Percentiles rank a stretch among this genome's conserved stretches.
Evolutionary conservation across 2,113 vertebrate species (phyloP).

Genomic region (Silurus glanis): DNA sequence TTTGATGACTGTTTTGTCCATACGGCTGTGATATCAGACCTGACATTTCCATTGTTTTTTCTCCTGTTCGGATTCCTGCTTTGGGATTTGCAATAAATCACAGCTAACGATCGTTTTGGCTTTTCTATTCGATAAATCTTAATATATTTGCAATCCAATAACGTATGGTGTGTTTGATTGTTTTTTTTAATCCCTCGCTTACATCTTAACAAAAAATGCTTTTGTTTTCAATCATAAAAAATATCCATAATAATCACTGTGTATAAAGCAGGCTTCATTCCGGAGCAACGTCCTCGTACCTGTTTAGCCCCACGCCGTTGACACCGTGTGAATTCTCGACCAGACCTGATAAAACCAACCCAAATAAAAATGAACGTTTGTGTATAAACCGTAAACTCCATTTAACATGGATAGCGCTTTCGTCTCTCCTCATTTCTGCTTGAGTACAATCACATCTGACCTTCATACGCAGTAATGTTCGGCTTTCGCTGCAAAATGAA

Average conservation of each 20-base stretch:
- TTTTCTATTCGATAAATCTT: not conserved
- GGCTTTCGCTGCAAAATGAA: constrained; percentile 12
- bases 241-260: not conserved
- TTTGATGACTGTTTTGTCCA: not conserved
- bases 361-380: not conserved
- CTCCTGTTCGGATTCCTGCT: not conserved
- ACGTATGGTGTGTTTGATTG: not conserved
- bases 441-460: not conserved
- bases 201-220: too few species aligned
- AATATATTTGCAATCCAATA: not conserved
- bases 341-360: not conserved
- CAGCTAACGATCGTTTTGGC: not conserved
- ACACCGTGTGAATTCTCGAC: not conserved
- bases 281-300: not conserved
- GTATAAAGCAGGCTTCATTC: not conserved
- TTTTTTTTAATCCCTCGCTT: not conserved
- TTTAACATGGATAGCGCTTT: not conserved
- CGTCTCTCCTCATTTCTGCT: not conserved
- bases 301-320: not conserved
- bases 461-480: not conserved
- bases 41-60: not conserved
- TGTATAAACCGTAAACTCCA: not conserved
- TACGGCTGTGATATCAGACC: not conserved
- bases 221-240: too few species aligned
- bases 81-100: not conserved